Base-by-base conservation (phyloP, 2,888 invertebrate genomes). In the Mesopsocus fuscifrons region DNA sequence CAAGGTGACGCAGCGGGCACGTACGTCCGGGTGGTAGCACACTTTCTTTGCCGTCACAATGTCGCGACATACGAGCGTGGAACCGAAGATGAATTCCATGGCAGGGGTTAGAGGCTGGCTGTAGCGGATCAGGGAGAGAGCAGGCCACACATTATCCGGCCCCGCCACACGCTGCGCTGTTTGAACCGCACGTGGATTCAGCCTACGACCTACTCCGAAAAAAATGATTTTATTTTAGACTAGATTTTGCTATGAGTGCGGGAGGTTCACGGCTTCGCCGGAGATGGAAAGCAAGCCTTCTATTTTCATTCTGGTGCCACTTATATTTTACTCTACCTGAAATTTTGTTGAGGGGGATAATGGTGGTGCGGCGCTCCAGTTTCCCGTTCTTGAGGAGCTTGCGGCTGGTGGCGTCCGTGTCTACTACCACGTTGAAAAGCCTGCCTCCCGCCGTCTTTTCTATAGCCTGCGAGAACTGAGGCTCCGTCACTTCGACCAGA, bases 331-430 rank as follows among this genome's bases (percentile, higher is more conserved):
- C n/a, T n/a, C n/a, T n/a, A 0, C 73, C 72, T 21, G 65, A 59
- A 51, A 95, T 87, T 67, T 87, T 85, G 65, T 89, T 91, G 49
- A 95, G 70, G 17, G 94, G 94, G 46, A 94, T 81, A 56, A 94
- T 74, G 44, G 91, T 94, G 43, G 79, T 78, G 45, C 92, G 71
- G 15, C 71, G 64, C 57, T 76, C 76, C 46, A 97, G 65, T 50
- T 80, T 71, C 1, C 92, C 92, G 46, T 70, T 69, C 61, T 88
- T 73, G 44, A 98, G 67, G 48, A 98, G 66, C 57, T 77, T 71
- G 60, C 88, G 89, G 53, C 83, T 80, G 0, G 87, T 84, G 42
- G 67, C 65, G 55, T 91, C 89, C 34, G 76, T 79, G 56, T 92
- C 87, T 26, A 91, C 87, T 41, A 95, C 78, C 45, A 94, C 79